Base-by-base conservation (phyloP, 2,113 vertebrate species). In the Eurystomus gularis region DNA sequence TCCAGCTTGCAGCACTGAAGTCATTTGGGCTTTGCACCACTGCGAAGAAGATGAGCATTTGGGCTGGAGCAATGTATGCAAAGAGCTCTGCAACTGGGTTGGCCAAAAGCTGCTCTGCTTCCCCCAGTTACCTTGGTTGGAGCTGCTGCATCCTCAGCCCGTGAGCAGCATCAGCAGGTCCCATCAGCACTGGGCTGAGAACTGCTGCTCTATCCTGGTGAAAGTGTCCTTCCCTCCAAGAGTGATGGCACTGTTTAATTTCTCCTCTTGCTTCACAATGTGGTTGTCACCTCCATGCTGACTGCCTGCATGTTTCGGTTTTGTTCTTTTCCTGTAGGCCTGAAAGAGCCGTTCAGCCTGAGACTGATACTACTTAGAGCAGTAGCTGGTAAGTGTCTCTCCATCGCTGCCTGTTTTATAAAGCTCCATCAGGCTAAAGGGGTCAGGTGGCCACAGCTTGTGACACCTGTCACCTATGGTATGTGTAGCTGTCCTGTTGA, bases 301-400 rank as follows among this genome's bases (percentile, higher is more conserved):
- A 88, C 42, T 42, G 28, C 33, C 20, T 42, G 37, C 2, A 1
- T 89, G 31, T 23, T 71, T 72, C 6, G 5, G 7, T 68, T 82
- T 44, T 77, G 24, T 58, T 91, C 70, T 82, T 72, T 51, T 46
- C 86, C 61, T 84, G 48, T 83, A 96, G 96, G 93, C 57, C 90
- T 94, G 96, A 96, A 72, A n/a, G 37, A 80, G 37, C 55, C 3
- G 1, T 54, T 73, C 79, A 86, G 77, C 81, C 87, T 65, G 82
- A 95, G 49, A 66, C 89, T 1, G 57, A 96, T 15, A 37, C 49
- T 55, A 49, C 86, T 54, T 96, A 91, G 91, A 88, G 75, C 54
- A 49, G 66, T 61, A 71, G 55, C 52, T 88, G 85, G 35, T 88
- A 64, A 92, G 76, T 86, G 86, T 82, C 55, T 62, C 23, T 26